Base-by-base conservation (phyloP, 2,797 vertebrate genomes). In the Potorous gilbertii region DNA sequence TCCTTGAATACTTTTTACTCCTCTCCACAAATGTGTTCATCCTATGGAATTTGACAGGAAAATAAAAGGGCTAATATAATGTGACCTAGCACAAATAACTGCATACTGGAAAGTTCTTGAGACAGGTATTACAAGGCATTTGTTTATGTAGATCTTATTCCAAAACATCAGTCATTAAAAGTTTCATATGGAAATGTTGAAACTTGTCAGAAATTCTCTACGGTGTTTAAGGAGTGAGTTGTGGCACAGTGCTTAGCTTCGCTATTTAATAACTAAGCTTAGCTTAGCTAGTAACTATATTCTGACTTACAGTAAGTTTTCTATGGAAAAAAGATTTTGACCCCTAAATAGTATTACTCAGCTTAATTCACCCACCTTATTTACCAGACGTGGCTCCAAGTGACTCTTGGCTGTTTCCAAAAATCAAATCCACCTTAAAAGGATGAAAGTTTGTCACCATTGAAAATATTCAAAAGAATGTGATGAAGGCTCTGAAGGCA, bases 331-430 rank as follows among this genome's bases (percentile, higher is more conserved):
- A 87, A 46, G 40, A 46, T 87, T 50, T 87, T 50, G 40, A 46
- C 74, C 74, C 74, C 74, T 24, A 50, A 87, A 87, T 3, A 81
- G 40, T 50, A 28, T 40, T 81, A 46, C 74, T 81, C 74, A 81
- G 74, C 74, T 87, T 50, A 87, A 87, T 87, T 21, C 74, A 87
- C 74, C 74, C 74, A 87, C 74, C 74, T 87, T 87, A 87, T 87
- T 87, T 50, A 87, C 74, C 40, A 87, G 74, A 87, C 40, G 1
- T 87, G 74, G 40, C 24, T 87, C 74, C 74, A 87, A 87, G 74
- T 87, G 40, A 87, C 40, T 50, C 74, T 87, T 87, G 74, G 74
- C 74, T 87, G 40, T 50, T 87, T 87, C 9, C 21, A 87, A 87
- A 87, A 87, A 50, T 87, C 74, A 87, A 50, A 87, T 50, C 74